These are phyloP conservation scores for Philotrypesis tridentata DNA, from an alignment of 1,140 invertebrate species.

Conservation along the genomic window DNA sequence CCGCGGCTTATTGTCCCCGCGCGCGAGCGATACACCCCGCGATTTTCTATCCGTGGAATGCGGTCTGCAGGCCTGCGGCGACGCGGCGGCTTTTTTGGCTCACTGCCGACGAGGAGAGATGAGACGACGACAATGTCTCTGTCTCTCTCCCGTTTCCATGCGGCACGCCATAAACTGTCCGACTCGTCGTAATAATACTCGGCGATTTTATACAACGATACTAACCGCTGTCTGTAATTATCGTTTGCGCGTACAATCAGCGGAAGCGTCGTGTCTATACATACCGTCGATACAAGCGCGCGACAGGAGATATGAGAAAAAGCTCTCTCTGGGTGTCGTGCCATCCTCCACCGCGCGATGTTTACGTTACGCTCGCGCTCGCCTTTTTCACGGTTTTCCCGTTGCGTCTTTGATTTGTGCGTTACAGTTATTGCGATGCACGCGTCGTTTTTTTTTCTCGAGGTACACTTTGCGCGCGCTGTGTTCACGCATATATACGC, in stretches of 20 bases:
- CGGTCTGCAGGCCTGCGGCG: background rate
- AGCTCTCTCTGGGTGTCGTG: background rate
- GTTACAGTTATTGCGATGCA: too few relatives aligned
- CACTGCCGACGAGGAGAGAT: background rate
- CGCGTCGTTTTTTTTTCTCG: background rate
- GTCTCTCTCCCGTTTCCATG: constrained; percentile 55
- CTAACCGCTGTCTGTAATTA: constrained; percentile 55
- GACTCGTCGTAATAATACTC: constrained; percentile 49
- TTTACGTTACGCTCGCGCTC: too few relatives aligned
- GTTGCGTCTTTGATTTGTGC: too few relatives aligned
- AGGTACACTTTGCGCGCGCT: too few relatives aligned
- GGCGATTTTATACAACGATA: background rate
- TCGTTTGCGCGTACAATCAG: constrained; percentile 31
- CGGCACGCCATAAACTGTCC: constrained; percentile 57
- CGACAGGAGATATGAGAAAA: background rate
- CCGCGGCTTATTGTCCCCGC: constrained; percentile 1
- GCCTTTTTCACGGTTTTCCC: too few relatives aligned
- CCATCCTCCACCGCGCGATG: background rate
- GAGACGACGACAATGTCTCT: constrained; percentile 7
- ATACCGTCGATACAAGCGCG: constrained; percentile 24
- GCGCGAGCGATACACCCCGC: background rate
- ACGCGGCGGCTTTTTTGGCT: background rate
- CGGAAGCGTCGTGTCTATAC: constrained; percentile 39
- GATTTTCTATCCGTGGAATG: constrained; percentile 32
- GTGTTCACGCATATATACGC: background rate